phyloP scores from a whole-genome alignment of 2,888 invertebrate species.

The Polydrusus pterygomalis region DNA sequence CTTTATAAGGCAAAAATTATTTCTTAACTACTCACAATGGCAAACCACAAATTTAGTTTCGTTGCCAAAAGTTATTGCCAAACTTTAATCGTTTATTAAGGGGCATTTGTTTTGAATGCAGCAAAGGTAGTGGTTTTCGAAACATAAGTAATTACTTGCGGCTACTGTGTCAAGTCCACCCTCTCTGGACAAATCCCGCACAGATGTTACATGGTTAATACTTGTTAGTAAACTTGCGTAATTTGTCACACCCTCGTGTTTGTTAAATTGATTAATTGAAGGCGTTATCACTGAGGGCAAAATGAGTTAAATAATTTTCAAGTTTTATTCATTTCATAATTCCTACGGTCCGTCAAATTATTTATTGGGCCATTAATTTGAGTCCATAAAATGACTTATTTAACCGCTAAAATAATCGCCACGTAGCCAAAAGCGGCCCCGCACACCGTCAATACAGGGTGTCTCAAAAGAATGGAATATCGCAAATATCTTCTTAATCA shows the following conservation, averaged over 20 bases:
- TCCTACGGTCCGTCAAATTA: no score
- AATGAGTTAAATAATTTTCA: neutral
- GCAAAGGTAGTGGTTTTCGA: constrained; percentile 52
- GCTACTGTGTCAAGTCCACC: constrained; percentile 54
- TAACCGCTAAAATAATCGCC: no score
- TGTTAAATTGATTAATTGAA: constrained; percentile 64
- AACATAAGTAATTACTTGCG: constrained; percentile 63
- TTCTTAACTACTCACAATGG: neutral
- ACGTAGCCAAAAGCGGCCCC: no score
- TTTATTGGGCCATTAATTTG: no score
- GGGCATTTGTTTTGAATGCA: constrained; percentile 48
- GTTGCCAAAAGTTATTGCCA: constrained; percentile 33
- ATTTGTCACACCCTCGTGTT: constrained; percentile 65
- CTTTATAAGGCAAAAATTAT: no score
- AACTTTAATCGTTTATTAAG: constrained; percentile 52
- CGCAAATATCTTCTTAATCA: no score
- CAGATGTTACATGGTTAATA: constrained; percentile 67
- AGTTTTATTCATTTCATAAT: no score
- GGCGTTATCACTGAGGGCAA: constrained; percentile 41
- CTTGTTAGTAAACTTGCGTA: constrained; percentile 65
- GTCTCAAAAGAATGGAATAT: no score
- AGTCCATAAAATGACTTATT: no score
- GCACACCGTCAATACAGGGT: no score
- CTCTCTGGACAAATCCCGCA: constrained; percentile 63
- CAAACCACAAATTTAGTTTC: constrained; percentile 1